A percentile compares a stretch with the other conserved stretches of the same genome.
phyloP scores from a whole-genome alignment of 2,888 invertebrate genomes.

The Byasa hedistus region DNA sequence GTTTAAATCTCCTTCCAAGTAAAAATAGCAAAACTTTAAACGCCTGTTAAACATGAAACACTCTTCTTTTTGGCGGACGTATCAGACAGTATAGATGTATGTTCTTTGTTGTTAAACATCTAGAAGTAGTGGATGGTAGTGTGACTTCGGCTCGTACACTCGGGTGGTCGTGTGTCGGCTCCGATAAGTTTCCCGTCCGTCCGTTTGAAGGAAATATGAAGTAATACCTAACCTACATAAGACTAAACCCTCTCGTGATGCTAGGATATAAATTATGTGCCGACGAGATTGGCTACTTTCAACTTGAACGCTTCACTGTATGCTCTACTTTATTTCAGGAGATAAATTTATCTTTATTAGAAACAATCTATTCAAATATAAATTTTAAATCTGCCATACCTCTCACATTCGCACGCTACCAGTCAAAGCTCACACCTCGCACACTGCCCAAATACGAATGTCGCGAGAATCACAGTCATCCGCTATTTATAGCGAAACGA shows the following conservation, averaged over 20 bases:
- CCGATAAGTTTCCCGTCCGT: slow-evolving; percentile 33
- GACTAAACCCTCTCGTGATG: slow-evolving; percentile 70
- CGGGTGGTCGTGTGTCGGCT: slow-evolving; percentile 1
- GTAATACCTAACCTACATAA: slow-evolving; percentile 60
- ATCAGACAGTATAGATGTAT: not conserved
- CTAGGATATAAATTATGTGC: slow-evolving; percentile 72
- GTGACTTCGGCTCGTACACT: not conserved
- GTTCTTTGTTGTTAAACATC: not conserved
- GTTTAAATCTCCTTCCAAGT: too few relatives aligned
- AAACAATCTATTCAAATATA: too few relatives aligned
- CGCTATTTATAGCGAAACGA: too few relatives aligned
- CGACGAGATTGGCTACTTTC: slow-evolving; percentile 71
- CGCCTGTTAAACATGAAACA: too few relatives aligned
- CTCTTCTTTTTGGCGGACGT: not conserved
- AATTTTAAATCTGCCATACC: too few relatives aligned
- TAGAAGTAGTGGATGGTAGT: not conserved
- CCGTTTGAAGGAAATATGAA: slow-evolving; percentile 57
- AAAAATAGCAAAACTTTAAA: too few relatives aligned
- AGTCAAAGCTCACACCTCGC: too few relatives aligned
- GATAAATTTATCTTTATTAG: too few relatives aligned
- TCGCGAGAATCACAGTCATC: too few relatives aligned
- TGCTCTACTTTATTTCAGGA: slow-evolving; percentile 61
- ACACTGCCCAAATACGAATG: too few relatives aligned
- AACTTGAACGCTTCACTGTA: slow-evolving; percentile 33
- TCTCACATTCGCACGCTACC: too few relatives aligned